Conservation (phyloP, 2,888 invertebrate genomes). For the Luperina testacea region DNA sequence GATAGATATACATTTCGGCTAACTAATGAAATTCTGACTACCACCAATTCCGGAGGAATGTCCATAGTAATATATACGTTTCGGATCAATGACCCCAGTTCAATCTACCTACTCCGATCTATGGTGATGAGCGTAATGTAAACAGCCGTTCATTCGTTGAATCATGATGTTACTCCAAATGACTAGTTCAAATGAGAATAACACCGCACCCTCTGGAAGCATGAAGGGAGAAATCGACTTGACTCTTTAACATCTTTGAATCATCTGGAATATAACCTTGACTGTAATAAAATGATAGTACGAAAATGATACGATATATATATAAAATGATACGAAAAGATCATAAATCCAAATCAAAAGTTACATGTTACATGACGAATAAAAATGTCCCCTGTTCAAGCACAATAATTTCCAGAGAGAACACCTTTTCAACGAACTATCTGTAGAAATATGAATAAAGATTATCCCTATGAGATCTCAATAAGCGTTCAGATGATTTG, state of each 20-base stretch:
- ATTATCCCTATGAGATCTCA: constrained; percentile 40
- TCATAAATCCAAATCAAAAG: neutral
- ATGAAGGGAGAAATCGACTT: constrained; percentile 16
- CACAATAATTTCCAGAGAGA: neutral
- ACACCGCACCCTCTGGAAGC: constrained; percentile 11
- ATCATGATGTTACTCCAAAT: constrained; percentile 54
- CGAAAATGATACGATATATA: too few species aligned
- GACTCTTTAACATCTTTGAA: constrained; percentile 14
- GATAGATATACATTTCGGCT: too few species aligned
- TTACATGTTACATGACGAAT: neutral
- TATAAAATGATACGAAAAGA: too few species aligned
- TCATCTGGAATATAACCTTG: constrained; percentile 1
- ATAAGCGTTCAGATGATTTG: constrained; percentile 58
- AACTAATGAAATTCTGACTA: too few species aligned
- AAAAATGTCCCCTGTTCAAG: neutral
- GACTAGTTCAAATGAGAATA: constrained; percentile 38
- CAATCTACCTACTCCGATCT: too few species aligned
- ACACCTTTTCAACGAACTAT: neutral
- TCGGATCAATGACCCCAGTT: too few species aligned
- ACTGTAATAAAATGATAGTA: neutral
- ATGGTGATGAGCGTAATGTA: constrained; percentile 52
- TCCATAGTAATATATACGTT: too few species aligned
- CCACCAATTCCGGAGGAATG: too few species aligned
- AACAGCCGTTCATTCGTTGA: constrained; percentile 56
- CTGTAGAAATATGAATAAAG: constrained; percentile 25